These are phyloP conservation scores for Ictalurus punctatus DNA, from an alignment of 2,113 vertebrate species.

Conservation along the genomic window DNA sequence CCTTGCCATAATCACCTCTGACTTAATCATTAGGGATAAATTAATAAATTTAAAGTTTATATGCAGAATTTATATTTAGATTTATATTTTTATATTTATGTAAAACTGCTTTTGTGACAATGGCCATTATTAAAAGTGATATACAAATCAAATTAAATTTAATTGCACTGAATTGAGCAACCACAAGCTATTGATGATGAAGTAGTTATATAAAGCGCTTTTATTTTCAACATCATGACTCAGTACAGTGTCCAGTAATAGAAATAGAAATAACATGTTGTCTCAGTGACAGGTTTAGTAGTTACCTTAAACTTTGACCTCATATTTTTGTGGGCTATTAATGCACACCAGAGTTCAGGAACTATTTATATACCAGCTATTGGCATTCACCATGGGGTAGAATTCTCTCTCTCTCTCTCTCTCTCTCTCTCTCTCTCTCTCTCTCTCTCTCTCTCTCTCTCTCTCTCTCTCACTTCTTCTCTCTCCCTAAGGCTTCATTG, in stretches of 20 bases:
- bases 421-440: not conserved
- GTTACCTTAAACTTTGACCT: conserved; percentile 10
- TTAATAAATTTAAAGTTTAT: not conserved
- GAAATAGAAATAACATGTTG: not conserved
- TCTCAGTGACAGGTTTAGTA: not conserved
- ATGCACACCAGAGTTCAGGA: conserved; percentile 9
- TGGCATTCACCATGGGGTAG: conserved; percentile 2
- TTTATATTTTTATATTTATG: no score
- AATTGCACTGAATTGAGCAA: not conserved
- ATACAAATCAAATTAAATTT: not conserved
- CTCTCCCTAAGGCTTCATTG: not conserved
- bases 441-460: not conserved
- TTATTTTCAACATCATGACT: not conserved
- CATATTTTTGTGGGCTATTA: not conserved
- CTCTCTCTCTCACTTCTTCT: not conserved
- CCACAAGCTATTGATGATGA: not conserved
- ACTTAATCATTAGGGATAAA: not conserved
- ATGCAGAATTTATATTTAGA: no score
- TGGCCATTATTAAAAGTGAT: not conserved
- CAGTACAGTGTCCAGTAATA: not conserved
- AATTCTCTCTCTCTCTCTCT: not conserved
- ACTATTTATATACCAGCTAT: conserved; percentile 34
- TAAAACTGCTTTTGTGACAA: no score
- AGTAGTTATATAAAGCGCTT: not conserved
- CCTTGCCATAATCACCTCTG: not conserved